Evolutionary conservation across 92 coral and sea anemone species (phyloP).

Genomic region (Phymanthus crucifer): DNA sequence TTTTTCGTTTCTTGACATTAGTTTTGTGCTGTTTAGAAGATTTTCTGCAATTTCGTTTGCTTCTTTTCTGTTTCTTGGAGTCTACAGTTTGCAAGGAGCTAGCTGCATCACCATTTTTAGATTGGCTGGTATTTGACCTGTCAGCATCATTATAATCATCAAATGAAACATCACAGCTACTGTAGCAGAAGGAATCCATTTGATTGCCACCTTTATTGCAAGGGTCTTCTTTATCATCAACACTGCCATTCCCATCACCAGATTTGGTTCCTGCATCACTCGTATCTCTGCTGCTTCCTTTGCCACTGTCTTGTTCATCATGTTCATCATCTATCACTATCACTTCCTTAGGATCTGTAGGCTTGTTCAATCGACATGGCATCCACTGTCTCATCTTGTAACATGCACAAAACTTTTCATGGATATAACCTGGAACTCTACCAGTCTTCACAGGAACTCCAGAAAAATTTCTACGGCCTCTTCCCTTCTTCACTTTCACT

Average conservation of each 20-base stretch:
- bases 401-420: constrained; percentile 13
- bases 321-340: constrained; percentile 34
- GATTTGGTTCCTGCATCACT: constrained; percentile 19
- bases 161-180: not conserved
- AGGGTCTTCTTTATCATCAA: not conserved
- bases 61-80: not conserved
- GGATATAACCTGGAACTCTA: constrained; percentile 20
- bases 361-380: not conserved
- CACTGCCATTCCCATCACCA: constrained; percentile 2
- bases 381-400: not conserved
- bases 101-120: not conserved
- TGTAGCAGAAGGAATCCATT: not conserved
- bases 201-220: not conserved
- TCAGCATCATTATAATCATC: not conserved
- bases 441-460: not conserved
- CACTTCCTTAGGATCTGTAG: not conserved
- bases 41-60: not conserved
- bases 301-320: constrained; percentile 21
- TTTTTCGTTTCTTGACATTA: not conserved
- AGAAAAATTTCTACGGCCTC: not conserved
- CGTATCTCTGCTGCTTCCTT: constrained; percentile 22
- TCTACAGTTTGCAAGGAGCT: not conserved
- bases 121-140: not conserved
- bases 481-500: constrained; percentile 14
- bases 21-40: not conserved